Evolutionary conservation across 1,140 invertebrate genomes (phyloP).

Genomic region (Habropoda laboriosa): DNA sequence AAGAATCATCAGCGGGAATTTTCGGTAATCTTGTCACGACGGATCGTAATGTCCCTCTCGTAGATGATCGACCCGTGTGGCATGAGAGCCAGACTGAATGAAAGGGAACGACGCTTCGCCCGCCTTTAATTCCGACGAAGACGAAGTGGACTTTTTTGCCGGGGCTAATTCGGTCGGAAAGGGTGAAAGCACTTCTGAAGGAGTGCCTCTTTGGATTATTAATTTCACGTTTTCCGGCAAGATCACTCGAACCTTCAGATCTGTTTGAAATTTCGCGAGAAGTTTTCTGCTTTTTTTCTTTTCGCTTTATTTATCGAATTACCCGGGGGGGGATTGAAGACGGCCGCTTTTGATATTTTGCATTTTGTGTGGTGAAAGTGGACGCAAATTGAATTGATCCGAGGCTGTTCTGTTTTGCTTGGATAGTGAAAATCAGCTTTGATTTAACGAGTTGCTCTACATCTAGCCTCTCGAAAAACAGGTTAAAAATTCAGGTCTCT

Average conservation of each 20-base stretch:
- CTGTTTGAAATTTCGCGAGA: neutral
- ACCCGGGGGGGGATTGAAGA: too few species aligned
- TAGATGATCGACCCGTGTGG: neutral
- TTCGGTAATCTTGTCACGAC: neutral
- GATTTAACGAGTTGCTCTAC: too few species aligned
- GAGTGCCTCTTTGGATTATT: slow-evolving; percentile 23
- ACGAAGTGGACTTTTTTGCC: slow-evolving; percentile 16
- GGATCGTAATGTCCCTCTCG: neutral
- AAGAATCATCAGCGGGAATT: slow-evolving; percentile 7
- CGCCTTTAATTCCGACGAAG: slow-evolving; percentile 28
- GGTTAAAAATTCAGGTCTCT: too few species aligned
- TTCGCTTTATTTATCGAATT: neutral
- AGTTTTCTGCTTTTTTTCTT: neutral
- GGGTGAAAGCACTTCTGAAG: slow-evolving; percentile 8
- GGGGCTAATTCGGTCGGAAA: slow-evolving; percentile 16
- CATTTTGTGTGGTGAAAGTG: too few species aligned
- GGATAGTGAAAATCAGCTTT: too few species aligned
- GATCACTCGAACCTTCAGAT: neutral
- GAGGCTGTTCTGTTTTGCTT: too few species aligned
- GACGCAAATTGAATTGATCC: too few species aligned
- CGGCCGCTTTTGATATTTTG: too few species aligned
- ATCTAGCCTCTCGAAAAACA: too few species aligned
- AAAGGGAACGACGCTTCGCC: slow-evolving; percentile 10
- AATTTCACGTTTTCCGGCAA: slow-evolving; percentile 7
- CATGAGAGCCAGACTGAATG: neutral